Base-by-base conservation (phyloP, 2,888 invertebrate species). In the Epistrophe eligans region DNA sequence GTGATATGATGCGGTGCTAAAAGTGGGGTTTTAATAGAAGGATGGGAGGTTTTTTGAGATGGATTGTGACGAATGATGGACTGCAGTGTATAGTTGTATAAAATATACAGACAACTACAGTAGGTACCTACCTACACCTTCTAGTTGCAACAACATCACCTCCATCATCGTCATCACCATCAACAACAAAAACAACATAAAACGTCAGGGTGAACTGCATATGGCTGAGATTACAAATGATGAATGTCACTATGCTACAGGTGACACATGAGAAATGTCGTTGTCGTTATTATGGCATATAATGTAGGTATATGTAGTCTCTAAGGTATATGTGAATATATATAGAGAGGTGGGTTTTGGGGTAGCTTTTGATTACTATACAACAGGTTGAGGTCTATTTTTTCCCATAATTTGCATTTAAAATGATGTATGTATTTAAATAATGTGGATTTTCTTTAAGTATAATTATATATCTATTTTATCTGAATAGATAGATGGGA, bases 11-110 rank as follows among this genome's bases (percentile, higher is more conserved):
- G 45, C 10, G 55, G 43, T 55, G 50, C 58, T n/a, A 74, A 70
- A 80, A 58, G 57, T 58, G 24, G 38, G 57, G 45, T 45, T 58
- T 55, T 48, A 74, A 72, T 88, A 90, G 90, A 90, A 90, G 92
- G 40, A 91, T 90, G 91, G 91, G 91, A 91, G 90, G 90, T 89
- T 91, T 91, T 91, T 90, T 35, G 24, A 91, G 91, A 89, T 89
- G 89, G 89, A 89, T 84, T 88, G 83, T 89, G 90, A 89, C 89
- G 89, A 89, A 90, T 90, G 90, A 89, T 89, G 89, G 73, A 88
- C 88, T 77, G 84, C 88, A 88, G 66, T 70, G 55, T 57, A 58
- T 66, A 52, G 50, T 24, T 64, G 62, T 55, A 90, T 89, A 88
- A 89, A 90, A 72, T 57, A 50, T 28, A 70, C n/a, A 66, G 11